These are phyloP conservation scores for Rachycentron canadum DNA, from an alignment of 2,797 vertebrate genomes.

Conservation along the genomic window DNA sequence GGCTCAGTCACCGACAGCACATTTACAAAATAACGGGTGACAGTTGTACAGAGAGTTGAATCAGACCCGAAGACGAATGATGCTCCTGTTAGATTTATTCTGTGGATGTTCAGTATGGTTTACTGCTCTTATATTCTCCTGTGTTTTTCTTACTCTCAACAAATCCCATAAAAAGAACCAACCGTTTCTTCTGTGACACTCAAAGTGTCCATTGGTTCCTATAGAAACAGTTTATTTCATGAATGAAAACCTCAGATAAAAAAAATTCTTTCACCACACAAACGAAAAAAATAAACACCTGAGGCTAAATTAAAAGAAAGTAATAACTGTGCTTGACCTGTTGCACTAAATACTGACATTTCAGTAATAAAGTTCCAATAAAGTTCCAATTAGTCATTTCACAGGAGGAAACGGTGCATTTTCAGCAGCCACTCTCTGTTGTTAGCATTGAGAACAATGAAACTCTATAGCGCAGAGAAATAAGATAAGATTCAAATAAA, in stretches of 20 bases:
- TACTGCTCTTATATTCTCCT: background rate
- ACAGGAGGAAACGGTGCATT: background rate
- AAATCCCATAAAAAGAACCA: background rate
- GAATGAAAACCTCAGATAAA: background rate
- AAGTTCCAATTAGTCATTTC: too few species aligned
- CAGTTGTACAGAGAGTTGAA: background rate
- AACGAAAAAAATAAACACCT: background rate
- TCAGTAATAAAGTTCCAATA: too few species aligned
- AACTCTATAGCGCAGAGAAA: background rate
- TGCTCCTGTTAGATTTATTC: background rate
- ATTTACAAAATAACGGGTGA: constrained; percentile 13
- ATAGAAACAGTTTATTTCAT: background rate
- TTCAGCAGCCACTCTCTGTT: background rate
- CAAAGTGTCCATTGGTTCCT: background rate
- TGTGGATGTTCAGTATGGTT: too few species aligned
- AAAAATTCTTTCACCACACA: too few species aligned
- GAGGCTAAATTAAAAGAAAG: background rate
- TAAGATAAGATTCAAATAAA: too few species aligned
- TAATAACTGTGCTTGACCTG: too few species aligned
- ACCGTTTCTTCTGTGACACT: background rate
- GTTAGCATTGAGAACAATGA: background rate
- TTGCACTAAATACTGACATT: too few species aligned
- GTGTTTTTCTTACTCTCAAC: background rate
- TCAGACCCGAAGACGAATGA: background rate
- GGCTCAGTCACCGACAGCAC: constrained; percentile 41